phyloP scores from a whole-genome alignment of 2,113 vertebrate species.

The Ursus arctos region DNA sequence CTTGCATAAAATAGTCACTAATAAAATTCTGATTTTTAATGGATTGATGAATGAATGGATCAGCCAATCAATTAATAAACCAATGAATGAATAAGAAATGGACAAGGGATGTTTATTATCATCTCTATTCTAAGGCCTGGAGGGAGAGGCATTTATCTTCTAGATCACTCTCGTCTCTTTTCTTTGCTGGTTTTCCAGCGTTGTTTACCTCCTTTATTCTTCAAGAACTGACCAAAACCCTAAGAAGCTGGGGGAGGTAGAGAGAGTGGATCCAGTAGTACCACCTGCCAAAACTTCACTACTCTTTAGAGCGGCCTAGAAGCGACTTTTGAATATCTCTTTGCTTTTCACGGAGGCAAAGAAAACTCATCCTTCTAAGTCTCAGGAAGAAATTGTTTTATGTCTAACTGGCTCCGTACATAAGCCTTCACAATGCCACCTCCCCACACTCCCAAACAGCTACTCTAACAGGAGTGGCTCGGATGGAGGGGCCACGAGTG shows the following conservation, averaged over 20 bases:
- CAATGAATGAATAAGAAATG: not conserved
- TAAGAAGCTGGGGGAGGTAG: not conserved
- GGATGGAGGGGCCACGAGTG: not conserved
- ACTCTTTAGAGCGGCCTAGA: not conserved
- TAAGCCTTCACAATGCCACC: not conserved
- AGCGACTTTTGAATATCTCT: not conserved
- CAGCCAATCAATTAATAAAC: not conserved
- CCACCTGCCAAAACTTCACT: not conserved
- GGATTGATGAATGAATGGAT: not conserved
- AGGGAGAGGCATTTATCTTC: not conserved
- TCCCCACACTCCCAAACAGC: not conserved
- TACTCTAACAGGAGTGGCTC: not conserved
- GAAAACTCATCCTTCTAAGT: not conserved
- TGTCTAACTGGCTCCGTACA: not conserved
- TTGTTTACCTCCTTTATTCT: not conserved
- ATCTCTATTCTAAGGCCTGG: not conserved
- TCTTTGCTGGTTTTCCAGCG: not conserved
- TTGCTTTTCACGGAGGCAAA: not conserved
- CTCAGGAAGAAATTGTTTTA: not conserved
- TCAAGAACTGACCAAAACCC: not conserved
- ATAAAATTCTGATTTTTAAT: constrained; percentile 14
- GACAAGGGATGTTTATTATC: not conserved
- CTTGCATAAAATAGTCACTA: not conserved
- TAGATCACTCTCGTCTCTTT: not conserved
- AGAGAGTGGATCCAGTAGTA: not conserved